phyloP scores from a whole-genome alignment of 2,113 vertebrate genomes.

The Phodopus roborovskii region DNA sequence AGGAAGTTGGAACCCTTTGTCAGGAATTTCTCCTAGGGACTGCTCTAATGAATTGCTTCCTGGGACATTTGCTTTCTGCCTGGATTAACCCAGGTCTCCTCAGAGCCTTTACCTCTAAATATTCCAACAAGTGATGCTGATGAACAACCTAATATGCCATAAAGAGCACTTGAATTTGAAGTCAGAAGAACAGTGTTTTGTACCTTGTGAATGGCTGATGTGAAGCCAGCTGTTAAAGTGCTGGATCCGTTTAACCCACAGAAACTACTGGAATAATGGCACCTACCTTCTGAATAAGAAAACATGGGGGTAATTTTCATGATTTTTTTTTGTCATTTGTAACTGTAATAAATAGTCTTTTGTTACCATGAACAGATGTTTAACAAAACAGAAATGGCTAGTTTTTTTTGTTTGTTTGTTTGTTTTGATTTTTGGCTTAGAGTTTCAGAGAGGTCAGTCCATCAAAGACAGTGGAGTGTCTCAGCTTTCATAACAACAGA shows the following conservation, averaged over 20 bases:
- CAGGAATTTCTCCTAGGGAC: not conserved
- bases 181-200: not conserved
- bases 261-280: not conserved
- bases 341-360: not conserved
- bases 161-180: not conserved
- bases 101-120: not conserved
- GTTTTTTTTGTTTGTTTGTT: no score
- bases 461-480: not conserved
- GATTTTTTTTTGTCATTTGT: not conserved
- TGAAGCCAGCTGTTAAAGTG: not conserved
- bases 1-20: not conserved
- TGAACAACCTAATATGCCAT: not conserved
- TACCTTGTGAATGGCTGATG: not conserved
- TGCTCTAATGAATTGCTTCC: not conserved
- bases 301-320: not conserved
- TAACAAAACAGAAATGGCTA: not conserved
- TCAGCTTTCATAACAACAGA: not conserved
- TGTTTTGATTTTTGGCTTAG: no score
- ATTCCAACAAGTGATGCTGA: not conserved
- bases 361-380: not conserved
- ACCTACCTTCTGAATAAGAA: not conserved
- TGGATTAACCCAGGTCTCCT: not conserved
- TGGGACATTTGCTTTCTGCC: not conserved
- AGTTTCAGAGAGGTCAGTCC: not conserved
- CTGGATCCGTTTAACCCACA: not conserved